Base-by-base conservation (phyloP, 2,888 invertebrate species). In the Tryphoninae sp. region DNA sequence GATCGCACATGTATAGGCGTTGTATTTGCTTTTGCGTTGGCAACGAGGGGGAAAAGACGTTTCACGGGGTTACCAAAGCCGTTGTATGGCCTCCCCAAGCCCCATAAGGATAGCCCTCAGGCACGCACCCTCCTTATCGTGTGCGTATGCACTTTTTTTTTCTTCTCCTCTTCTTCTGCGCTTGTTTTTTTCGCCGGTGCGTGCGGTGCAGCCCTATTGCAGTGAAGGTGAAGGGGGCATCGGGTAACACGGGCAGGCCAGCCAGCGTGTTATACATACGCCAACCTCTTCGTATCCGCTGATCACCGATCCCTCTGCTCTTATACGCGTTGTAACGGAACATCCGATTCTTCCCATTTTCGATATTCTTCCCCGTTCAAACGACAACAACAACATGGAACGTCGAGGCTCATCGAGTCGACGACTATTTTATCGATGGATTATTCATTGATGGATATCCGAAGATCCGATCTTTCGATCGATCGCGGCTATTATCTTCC, bases 181-280 rank as follows among this genome's bases (percentile, higher is more conserved):
- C 51, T 33, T 45, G 9, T 55, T 53, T 74, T 71, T 78, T 84
- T 77, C 62, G 74, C 78, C 53, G 69, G 61, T 81, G 82, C 83
- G 78, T 81, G 81, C 80, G 77, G 80, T 84, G 83, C 83, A 72
- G 78, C 91, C 91, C 90, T 91, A 91, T 89, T 90, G 89, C 90
- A 90, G 89, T 88, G 89, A 90, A 91, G 91, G 91, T 91, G 91
- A 91, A 91, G 89, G 91, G 90, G 91, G 91, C 91, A 91, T 91
- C 88, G 89, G 89, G 90, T 91, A 91, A 89, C 91, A 89, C 90
- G 85, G 87, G 87, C 88, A 89, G 89, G 87, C 87, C 87, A 89
- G 88, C 83, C 86, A 86, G 80, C 86, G 84, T 85, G 82, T 82
- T 83, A 78, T 76, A 80, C 76, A 69, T 81, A 65, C 19, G 69